A percentile compares a stretch with the other conserved stretches of the same genome.
phyloP scores from a whole-genome alignment of 2,888 invertebrate species.

The Eulithis testata region DNA sequence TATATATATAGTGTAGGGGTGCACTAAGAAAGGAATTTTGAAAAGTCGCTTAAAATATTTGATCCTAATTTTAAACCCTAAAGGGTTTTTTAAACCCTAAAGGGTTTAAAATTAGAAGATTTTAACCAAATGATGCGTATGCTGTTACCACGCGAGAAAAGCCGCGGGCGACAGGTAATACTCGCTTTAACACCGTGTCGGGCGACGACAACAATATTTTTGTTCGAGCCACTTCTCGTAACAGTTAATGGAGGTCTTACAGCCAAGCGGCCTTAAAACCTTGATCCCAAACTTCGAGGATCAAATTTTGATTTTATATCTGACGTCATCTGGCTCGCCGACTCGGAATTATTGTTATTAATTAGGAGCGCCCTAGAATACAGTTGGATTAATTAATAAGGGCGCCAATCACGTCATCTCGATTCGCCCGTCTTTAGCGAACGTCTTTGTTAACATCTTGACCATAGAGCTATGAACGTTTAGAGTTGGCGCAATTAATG shows the following conservation, averaged over 20 bases:
- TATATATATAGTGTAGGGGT: too few relatives aligned
- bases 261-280: background rate
- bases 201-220: too few relatives aligned
- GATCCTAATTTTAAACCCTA: too few relatives aligned
- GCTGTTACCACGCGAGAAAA: too few relatives aligned
- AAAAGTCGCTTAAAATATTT: too few relatives aligned
- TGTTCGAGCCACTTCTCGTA: too few relatives aligned
- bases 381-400: conserved; percentile 78
- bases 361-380: conserved; percentile 73
- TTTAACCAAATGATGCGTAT: too few relatives aligned
- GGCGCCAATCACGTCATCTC: conserved; percentile 80
- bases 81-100: too few relatives aligned
- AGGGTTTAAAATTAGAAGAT: too few relatives aligned
- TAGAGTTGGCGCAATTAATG: conserved; percentile 38
- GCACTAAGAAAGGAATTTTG: too few relatives aligned
- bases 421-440: conserved; percentile 71
- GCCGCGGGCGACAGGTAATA: too few relatives aligned
- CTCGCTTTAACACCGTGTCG: too few relatives aligned
- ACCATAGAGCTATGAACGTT: conserved; percentile 49
- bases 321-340: conserved; percentile 75
- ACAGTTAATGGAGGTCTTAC: conserved; percentile 2
- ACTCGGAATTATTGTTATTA: conserved; percentile 81
- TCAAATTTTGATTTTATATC: conserved; percentile 57
- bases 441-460: conserved; percentile 81
- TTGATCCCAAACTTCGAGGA: conserved; percentile 20